Evolutionary conservation across 1,140 invertebrate genomes (phyloP).

Genomic region (Venustaconcha ellipsiformis): DNA sequence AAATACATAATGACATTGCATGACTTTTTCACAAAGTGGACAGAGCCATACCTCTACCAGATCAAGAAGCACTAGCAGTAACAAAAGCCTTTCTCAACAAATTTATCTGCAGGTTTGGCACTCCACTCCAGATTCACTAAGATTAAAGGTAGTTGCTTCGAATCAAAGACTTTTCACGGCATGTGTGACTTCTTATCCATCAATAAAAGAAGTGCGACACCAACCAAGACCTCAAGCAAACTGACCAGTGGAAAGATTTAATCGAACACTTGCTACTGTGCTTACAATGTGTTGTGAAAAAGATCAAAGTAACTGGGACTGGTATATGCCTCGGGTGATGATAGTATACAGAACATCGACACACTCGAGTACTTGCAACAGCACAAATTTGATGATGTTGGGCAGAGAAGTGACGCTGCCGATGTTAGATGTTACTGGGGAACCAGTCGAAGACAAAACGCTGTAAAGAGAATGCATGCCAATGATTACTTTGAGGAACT

Average conservation of each 20-base stretch:
- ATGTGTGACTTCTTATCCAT: slow-evolving; percentile 27
- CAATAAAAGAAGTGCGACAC: slow-evolving; percentile 16
- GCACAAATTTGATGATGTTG: no score
- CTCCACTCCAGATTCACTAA: slow-evolving; percentile 57
- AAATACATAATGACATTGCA: slow-evolving; percentile 46
- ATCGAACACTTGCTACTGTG: slow-evolving; percentile 1
- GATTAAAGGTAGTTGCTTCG: slow-evolving; percentile 58
- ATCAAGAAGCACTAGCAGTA: slow-evolving; percentile 49
- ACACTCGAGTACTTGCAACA: no score
- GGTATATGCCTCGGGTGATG: no score
- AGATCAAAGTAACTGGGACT: no score
- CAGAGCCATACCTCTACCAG: slow-evolving; percentile 36
- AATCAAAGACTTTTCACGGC: slow-evolving; percentile 19
- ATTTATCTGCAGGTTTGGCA: slow-evolving; percentile 59
- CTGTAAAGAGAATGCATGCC: no score
- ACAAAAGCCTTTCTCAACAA: slow-evolving; percentile 60
- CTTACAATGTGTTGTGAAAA: background rate
- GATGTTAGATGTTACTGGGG: no score
- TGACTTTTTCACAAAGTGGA: slow-evolving; percentile 52
- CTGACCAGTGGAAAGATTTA: slow-evolving; percentile 3
- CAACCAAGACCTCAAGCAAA: slow-evolving; percentile 5
- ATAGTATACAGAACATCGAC: no score
- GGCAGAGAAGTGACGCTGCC: no score
- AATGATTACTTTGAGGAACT: no score
- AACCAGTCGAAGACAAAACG: no score